phyloP scores from a whole-genome alignment of 1,140 invertebrate species.

The Ostrea edulis region DNA sequence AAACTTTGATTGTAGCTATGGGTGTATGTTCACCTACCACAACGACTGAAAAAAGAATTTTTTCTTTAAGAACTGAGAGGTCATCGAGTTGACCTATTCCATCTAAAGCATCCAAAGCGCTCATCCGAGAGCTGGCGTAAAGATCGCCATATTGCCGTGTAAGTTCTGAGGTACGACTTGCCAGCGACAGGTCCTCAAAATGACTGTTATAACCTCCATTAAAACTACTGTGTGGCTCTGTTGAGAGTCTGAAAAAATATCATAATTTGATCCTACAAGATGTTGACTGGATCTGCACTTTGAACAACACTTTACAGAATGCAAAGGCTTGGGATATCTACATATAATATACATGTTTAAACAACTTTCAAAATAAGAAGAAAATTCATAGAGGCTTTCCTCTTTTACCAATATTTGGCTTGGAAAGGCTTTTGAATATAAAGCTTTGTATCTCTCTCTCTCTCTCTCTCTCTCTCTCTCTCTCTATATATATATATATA shows the following conservation, averaged over 20 bases:
- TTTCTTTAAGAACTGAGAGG: slow-evolving; percentile 92
- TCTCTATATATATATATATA: too few relatives aligned
- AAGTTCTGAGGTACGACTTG: slow-evolving; percentile 80
- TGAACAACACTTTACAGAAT: background rate
- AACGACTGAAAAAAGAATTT: slow-evolving; percentile 95
- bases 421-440: too few relatives aligned
- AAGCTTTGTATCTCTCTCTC: too few relatives aligned
- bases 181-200: slow-evolving; percentile 78
- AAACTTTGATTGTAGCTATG: too few relatives aligned
- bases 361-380: too few relatives aligned
- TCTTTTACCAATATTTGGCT: background rate
- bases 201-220: slow-evolving; percentile 59
- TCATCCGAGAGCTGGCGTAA: slow-evolving; percentile 88
- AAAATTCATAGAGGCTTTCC: background rate
- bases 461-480: too few relatives aligned
- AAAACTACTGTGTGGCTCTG: slow-evolving; percentile 77
- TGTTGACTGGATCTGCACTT: background rate
- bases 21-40: slow-evolving; percentile 86
- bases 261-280: too few relatives aligned
- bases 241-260: slow-evolving; percentile 72
- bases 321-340: background rate
- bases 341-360: background rate
- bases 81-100: slow-evolving; percentile 87
- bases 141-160: slow-evolving; percentile 90
- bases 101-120: slow-evolving; percentile 91